Conservation (phyloP, 1,140 invertebrate species). For the Himalopsyche phryganea region DNA sequence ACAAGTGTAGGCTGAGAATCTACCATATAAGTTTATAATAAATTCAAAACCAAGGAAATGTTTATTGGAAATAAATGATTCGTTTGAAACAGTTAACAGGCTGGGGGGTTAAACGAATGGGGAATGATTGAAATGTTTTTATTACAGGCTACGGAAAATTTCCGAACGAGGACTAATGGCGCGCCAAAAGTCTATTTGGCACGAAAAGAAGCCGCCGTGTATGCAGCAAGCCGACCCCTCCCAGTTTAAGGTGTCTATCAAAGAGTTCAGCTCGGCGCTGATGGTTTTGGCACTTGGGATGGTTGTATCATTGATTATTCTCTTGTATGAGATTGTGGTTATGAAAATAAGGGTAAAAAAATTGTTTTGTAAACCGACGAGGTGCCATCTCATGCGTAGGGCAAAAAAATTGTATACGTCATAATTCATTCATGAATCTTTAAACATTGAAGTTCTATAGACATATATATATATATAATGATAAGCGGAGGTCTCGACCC, state of each 20-base stretch:
- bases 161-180: constrained; percentile 50
- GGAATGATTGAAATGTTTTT: background rate
- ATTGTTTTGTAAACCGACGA: too few species aligned
- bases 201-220: constrained; percentile 51
- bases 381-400: background rate
- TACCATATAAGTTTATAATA: too few species aligned
- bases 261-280: constrained; percentile 49
- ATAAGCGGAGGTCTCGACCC: too few species aligned
- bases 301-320: constrained; percentile 40
- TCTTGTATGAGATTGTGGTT: constrained; percentile 42
- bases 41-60: too few species aligned
- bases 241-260: constrained; percentile 47
- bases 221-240: constrained; percentile 47
- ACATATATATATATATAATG: too few species aligned
- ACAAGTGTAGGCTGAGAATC: too few species aligned
- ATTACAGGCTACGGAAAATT: constrained; percentile 48
- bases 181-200: constrained; percentile 50
- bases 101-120: too few species aligned
- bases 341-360: background rate
- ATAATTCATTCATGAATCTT: background rate
- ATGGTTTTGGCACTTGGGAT: constrained; percentile 45
- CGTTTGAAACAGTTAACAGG: too few species aligned
- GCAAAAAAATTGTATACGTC: background rate
- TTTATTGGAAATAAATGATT: too few species aligned
- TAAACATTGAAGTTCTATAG: too few species aligned